Conservation (phyloP, 2,797 vertebrate genomes). For the Microctenopoma steveboyesi region DNA sequence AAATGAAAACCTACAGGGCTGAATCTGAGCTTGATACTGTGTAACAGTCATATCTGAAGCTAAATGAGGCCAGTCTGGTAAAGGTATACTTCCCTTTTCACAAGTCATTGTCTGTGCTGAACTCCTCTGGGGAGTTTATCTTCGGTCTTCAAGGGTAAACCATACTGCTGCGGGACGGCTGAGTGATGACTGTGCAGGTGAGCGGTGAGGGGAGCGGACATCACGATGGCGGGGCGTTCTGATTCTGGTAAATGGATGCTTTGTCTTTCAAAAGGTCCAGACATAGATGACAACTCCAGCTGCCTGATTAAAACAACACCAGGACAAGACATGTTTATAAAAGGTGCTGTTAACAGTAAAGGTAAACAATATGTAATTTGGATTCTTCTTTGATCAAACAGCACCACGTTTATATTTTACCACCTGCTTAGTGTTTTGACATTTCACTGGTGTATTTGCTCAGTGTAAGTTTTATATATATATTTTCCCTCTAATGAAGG, state of each 20-base stretch:
- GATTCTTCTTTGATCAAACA: neutral
- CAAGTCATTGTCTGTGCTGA: slow-evolving; percentile 43
- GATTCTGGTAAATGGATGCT: slow-evolving; percentile 96
- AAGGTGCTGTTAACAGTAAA: neutral
- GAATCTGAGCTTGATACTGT: slow-evolving; percentile 74
- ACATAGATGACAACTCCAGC: slow-evolving; percentile 97
- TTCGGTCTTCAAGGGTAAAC: slow-evolving; percentile 37
- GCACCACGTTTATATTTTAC: too few species aligned
- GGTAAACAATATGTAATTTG: neutral
- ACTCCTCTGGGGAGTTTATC: slow-evolving; percentile 25
- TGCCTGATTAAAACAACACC: slow-evolving; percentile 81
- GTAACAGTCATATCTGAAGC: slow-evolving; percentile 80
- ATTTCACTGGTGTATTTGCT: too few species aligned
- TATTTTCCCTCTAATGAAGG: too few species aligned
- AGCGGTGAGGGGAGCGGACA: slow-evolving; percentile 39
- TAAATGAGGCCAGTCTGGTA: slow-evolving; percentile 57
- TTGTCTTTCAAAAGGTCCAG: slow-evolving; percentile 96
- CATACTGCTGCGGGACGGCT: slow-evolving; percentile 41
- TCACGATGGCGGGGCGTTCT: slow-evolving; percentile 84
- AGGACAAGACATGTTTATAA: neutral
- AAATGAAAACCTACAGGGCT: slow-evolving; percentile 60
- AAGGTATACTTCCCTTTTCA: slow-evolving; percentile 62
- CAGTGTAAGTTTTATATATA: too few species aligned
- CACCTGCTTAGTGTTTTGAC: too few species aligned
- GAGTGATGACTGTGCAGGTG: slow-evolving; percentile 32